Conservation (phyloP, 2,797 vertebrate species). For the Pyrocephalus nanus region DNA sequence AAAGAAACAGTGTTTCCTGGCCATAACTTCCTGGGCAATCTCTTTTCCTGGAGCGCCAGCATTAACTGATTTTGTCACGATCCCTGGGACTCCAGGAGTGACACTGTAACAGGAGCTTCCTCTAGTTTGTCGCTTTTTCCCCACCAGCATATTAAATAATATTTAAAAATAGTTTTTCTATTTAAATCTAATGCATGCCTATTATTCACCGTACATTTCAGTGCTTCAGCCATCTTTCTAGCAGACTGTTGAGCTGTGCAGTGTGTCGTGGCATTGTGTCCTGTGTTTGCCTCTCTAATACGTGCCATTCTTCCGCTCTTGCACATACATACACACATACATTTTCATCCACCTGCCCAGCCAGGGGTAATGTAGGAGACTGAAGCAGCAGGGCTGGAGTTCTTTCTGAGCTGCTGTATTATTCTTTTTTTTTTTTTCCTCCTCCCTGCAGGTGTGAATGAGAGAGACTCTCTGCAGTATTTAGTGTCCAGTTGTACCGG, state of each 20-base stretch:
- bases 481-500: slow-evolving; percentile 61
- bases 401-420: slow-evolving; percentile 20
- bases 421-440: background rate
- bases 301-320: background rate
- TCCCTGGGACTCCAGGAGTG: background rate
- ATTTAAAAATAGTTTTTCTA: slow-evolving; percentile 62
- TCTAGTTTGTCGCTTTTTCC: background rate
- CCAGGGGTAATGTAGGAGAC: slow-evolving; percentile 60
- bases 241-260: slow-evolving; percentile 15
- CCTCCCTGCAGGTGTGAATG: slow-evolving; percentile 82
- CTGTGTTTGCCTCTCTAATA: background rate
- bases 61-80: rapidly evolving
- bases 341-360: slow-evolving; percentile 39
- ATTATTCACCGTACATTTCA: slow-evolving; percentile 39
- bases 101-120: background rate
- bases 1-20: slow-evolving; percentile 76
- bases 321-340: background rate
- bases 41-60: slow-evolving; percentile 46
- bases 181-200: slow-evolving; percentile 54
- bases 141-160: background rate
- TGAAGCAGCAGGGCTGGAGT: background rate
- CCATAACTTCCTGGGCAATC: slow-evolving; percentile 75
- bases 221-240: slow-evolving; percentile 66
- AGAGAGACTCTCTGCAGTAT: slow-evolving; percentile 73
- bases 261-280: background rate